phyloP scores from a whole-genome alignment of 2,113 vertebrate species.

The Mesoclemmys tuberculata region DNA sequence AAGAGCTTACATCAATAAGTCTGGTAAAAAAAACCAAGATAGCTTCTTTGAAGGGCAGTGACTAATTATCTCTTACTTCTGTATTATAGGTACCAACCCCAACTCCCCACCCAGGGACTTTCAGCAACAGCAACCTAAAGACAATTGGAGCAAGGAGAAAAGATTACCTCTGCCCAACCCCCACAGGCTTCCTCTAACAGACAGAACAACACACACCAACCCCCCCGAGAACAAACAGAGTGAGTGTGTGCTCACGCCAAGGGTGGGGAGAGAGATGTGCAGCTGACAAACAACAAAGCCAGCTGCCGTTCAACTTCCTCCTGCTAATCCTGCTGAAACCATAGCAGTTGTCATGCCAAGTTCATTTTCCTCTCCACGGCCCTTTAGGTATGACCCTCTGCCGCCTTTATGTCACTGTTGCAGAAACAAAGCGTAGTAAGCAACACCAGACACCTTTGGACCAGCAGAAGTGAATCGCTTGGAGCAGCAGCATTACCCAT shows the following conservation, averaged over 20 bases:
- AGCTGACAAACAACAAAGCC: background rate
- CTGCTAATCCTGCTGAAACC: too few relatives aligned
- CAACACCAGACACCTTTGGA: rapidly evolving
- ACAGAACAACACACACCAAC: too few relatives aligned
- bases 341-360: background rate
- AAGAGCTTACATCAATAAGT: background rate
- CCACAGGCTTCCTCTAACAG: too few relatives aligned
- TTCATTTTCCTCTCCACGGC: background rate
- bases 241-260: background rate
- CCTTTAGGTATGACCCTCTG: background rate
- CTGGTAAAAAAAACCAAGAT: background rate
- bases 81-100: too few relatives aligned
- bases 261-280: background rate
- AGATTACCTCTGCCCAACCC: background rate
- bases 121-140: background rate
- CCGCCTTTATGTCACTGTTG: rapidly evolving
- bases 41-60: too few relatives aligned
- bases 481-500: too few relatives aligned
- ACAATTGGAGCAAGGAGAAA: background rate
- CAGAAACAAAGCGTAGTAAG: rapidly evolving
- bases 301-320: rapidly evolving
- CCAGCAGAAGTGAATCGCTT: too few relatives aligned
- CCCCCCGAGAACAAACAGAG: too few relatives aligned
- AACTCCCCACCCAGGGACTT: too few relatives aligned
- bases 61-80: too few relatives aligned